Conservation (phyloP, 2,113 vertebrate species). For the Cichladusa arquata region DNA sequence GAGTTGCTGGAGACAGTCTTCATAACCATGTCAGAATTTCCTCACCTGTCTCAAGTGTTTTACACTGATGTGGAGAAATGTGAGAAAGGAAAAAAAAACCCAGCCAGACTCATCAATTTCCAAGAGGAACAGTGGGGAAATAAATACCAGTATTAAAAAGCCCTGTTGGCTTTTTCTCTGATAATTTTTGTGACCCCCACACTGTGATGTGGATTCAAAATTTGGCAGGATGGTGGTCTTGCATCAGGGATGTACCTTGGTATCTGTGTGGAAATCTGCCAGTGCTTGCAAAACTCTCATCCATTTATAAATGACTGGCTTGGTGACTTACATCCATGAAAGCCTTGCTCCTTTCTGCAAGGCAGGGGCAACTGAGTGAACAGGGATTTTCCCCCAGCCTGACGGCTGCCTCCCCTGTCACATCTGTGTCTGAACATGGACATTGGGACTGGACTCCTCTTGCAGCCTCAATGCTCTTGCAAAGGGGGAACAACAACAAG, state of each 20-base stretch:
- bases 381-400: background rate
- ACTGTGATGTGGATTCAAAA: background rate
- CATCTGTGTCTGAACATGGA: background rate
- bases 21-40: background rate
- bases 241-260: background rate
- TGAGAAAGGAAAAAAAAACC: background rate
- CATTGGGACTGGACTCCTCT: background rate
- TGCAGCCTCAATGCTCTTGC: background rate
- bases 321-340: background rate
- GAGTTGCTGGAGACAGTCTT: background rate
- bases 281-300: background rate
- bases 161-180: background rate
- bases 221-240: background rate
- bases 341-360: background rate
- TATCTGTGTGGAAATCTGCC: background rate
- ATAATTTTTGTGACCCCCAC: background rate
- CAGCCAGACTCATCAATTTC: background rate
- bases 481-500: background rate
- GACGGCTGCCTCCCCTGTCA: background rate
- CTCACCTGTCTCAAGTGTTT: background rate
- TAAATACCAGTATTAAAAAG: background rate
- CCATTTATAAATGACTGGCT: background rate
- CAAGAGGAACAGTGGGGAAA: background rate
- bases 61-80: background rate
- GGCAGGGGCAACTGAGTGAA: background rate